Evolutionary conservation across 2,797 vertebrate genomes (phyloP).

Genomic region (Trematomus bernacchii): DNA sequence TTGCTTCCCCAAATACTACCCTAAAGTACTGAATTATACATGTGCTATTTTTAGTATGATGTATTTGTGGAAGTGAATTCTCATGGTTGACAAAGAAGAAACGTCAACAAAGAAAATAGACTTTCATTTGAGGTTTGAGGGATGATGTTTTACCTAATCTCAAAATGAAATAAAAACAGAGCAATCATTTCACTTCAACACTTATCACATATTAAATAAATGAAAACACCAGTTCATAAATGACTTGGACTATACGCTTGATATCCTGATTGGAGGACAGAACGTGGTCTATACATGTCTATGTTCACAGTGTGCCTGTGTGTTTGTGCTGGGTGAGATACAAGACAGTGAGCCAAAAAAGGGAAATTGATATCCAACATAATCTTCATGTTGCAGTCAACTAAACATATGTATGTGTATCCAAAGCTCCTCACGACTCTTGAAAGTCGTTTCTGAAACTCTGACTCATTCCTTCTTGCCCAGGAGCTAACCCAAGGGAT

Average conservation of each 20-base stretch:
- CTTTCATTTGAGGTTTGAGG: neutral
- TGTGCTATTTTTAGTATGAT: too few species aligned
- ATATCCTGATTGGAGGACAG: neutral
- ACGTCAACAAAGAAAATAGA: neutral
- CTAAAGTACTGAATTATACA: too few species aligned
- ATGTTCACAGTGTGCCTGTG: neutral
- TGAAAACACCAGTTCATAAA: too few species aligned
- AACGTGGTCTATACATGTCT: neutral
- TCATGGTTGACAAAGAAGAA: neutral
- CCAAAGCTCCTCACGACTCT: constrained; percentile 37
- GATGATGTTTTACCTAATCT: neutral
- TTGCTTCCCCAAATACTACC: too few species aligned
- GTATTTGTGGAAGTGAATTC: neutral
- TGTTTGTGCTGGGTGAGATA: neutral
- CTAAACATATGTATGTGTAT: constrained; percentile 3
- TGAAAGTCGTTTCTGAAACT: constrained; percentile 57
- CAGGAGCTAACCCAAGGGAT: constrained; percentile 56
- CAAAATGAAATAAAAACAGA: neutral
- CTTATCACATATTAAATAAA: neutral
- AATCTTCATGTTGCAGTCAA: neutral
- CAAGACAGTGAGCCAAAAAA: too few species aligned
- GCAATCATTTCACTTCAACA: neutral
- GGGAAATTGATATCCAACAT: neutral
- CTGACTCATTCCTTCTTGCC: constrained; percentile 74
- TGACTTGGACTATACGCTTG: too few species aligned